Conservation (phyloP, 2,888 invertebrate species). For the Cephus runcator region DNA sequence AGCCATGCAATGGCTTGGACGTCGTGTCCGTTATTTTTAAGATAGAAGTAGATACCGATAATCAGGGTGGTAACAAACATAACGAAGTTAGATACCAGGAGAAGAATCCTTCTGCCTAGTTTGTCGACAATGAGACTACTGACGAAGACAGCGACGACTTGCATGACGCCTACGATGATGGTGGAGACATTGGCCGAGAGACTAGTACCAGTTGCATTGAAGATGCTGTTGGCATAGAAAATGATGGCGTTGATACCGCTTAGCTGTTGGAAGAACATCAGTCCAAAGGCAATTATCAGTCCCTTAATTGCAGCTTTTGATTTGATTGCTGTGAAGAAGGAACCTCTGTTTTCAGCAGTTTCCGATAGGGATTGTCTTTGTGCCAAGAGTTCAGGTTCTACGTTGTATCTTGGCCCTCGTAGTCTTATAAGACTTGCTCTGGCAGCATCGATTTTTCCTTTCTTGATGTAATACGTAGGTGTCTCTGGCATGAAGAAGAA, state of each 20-base stretch:
- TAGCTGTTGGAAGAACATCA: conserved; percentile 92
- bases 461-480: conserved; percentile 78
- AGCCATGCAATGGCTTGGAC: conserved; percentile 76
- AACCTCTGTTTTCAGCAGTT: conserved; percentile 68
- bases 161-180: conserved; percentile 86
- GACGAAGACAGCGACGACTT: conserved; percentile 79
- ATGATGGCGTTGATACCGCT: conserved; percentile 87
- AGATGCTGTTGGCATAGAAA: conserved; percentile 82
- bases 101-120: conserved; percentile 80
- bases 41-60: conserved; percentile 78
- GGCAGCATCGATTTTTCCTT: conserved; percentile 75
- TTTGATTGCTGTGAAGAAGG: conserved; percentile 70
- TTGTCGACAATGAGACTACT: conserved; percentile 84
- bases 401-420: conserved; percentile 78
- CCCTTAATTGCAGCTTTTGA: conserved; percentile 75
- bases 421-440: conserved; percentile 76
- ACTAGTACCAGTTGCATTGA: conserved; percentile 72
- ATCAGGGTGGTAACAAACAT: conserved; percentile 78
- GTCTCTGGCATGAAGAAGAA: conserved; percentile 91
- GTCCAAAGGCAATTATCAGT: conserved; percentile 76
- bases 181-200: conserved; percentile 73
- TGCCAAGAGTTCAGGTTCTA: conserved; percentile 72
- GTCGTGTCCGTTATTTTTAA: conserved; percentile 51
- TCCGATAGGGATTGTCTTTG: conserved; percentile 71
- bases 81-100: conserved; percentile 76